Percentiles rank a stretch among this genome's conserved stretches.
Evolutionary conservation across 1,140 invertebrate genomes (phyloP).

Genomic region (Zaprionus ornatus): DNA sequence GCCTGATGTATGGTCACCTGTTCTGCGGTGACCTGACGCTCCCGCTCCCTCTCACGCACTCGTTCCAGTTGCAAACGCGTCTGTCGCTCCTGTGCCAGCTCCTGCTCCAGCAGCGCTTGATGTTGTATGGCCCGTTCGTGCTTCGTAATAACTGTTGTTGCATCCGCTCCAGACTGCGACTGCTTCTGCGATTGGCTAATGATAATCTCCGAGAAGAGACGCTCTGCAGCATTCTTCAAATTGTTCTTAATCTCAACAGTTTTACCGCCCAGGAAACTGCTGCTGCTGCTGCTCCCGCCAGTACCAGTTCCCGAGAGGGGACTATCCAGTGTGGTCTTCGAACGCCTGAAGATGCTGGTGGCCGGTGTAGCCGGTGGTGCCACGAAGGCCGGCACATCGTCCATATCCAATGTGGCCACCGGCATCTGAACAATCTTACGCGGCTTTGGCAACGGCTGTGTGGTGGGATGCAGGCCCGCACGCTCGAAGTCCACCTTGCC

Average conservation of each 20-base stretch:
- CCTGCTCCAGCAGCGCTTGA: slow-evolving; percentile 70
- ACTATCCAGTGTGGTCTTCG: slow-evolving; percentile 76
- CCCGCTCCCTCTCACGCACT: slow-evolving; percentile 1
- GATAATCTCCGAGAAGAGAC: slow-evolving; percentile 82
- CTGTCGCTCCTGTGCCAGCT: slow-evolving; percentile 54
- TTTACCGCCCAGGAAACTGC: slow-evolving; percentile 58
- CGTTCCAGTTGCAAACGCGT: slow-evolving; percentile 38
- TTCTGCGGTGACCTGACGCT: slow-evolving; percentile 3
- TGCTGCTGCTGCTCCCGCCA: slow-evolving; percentile 17
- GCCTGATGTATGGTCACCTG: slow-evolving; percentile 46
- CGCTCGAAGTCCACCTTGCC: slow-evolving; percentile 75
- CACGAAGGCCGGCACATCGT: slow-evolving; percentile 48
- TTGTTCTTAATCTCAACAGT: slow-evolving; percentile 82
- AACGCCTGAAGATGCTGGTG: slow-evolving; percentile 70
- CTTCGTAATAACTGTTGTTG: slow-evolving; percentile 76
- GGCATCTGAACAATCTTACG: slow-evolving; percentile 76
- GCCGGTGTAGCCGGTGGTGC: slow-evolving; percentile 39
- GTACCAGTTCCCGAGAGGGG: slow-evolving; percentile 29
- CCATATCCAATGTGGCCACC: slow-evolving; percentile 75
- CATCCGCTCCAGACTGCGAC: slow-evolving; percentile 46
- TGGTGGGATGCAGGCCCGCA: slow-evolving; percentile 63
- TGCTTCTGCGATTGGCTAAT: slow-evolving; percentile 75
- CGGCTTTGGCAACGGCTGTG: slow-evolving; percentile 70
- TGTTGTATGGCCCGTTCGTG: slow-evolving; percentile 74
- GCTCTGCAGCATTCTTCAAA: slow-evolving; percentile 80